A percentile compares a stretch with the other conserved stretches of the same genome.
These are phyloP conservation scores for Eupithecia dodoneata DNA, from an alignment of 2,888 invertebrate genomes.

Conservation along the genomic window DNA sequence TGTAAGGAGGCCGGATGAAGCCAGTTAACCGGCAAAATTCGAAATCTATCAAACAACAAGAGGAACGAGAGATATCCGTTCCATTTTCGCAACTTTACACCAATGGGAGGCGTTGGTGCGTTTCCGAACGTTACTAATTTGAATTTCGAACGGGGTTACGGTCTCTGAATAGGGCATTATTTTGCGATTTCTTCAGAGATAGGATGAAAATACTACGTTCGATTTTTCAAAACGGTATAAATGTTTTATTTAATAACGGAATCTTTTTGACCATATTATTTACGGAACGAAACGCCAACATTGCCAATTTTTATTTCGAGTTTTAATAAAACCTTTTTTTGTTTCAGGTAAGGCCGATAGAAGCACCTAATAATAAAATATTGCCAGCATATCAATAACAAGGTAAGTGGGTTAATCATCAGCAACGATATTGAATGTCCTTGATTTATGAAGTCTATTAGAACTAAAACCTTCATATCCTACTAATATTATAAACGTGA, in stretches of 20 bases:
- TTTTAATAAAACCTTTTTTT: background rate
- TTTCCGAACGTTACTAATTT: conserved; percentile 65
- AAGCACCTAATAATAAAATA: background rate
- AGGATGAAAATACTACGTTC: conserved; percentile 25
- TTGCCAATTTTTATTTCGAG: background rate
- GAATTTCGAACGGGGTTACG: conserved; percentile 61
- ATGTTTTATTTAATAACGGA: background rate
- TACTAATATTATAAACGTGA: too few relatives aligned
- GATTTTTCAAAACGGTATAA: conserved; percentile 19
- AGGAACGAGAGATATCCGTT: conserved; percentile 83
- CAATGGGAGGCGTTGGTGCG: conserved; percentile 74
- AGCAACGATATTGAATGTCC: background rate
- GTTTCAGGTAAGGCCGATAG: background rate
- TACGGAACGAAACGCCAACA: background rate
- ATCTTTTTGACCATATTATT: background rate
- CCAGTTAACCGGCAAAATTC: conserved; percentile 82
- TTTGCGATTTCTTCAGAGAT: conserved; percentile 33
- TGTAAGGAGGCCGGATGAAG: conserved; percentile 71
- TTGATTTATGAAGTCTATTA: background rate
- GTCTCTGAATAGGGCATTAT: conserved; percentile 39
- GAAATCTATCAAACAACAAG: conserved; percentile 74
- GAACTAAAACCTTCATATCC: background rate
- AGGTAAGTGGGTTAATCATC: background rate
- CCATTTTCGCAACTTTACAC: conserved; percentile 78
- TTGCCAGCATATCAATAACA: background rate